These are phyloP conservation scores for Casuarius casuarius DNA, from an alignment of 2,113 vertebrate genomes.

Conservation along the genomic window DNA sequence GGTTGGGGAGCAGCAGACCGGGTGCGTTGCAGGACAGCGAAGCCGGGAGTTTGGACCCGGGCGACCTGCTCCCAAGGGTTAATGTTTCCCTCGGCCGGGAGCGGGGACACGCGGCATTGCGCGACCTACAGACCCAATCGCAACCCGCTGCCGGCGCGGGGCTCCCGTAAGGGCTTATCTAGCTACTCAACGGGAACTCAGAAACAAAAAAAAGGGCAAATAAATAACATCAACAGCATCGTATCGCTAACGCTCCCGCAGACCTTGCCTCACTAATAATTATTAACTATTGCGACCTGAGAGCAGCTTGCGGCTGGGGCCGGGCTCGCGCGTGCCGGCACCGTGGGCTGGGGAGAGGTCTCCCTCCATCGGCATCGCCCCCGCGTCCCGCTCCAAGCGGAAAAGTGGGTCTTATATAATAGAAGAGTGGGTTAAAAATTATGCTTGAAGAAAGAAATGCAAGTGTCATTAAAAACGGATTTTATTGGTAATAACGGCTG, in stretches of 20 bases:
- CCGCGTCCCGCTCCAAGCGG: not conserved
- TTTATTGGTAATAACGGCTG: conserved; percentile 64
- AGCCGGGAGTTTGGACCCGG: not conserved
- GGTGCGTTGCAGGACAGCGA: not conserved
- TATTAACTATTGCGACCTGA: conserved; percentile 23
- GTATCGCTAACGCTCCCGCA: not conserved
- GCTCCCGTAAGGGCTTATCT: not conserved
- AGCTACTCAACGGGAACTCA: not conserved
- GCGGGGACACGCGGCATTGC: not conserved
- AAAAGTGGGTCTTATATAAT: not conserved
- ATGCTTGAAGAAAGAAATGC: conserved; percentile 54
- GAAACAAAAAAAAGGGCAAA: not conserved
- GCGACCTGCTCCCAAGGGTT: not conserved
- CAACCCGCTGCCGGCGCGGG: not conserved
- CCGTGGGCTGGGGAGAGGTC: not conserved
- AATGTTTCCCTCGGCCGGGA: not conserved
- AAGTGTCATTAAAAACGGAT: conserved; percentile 46
- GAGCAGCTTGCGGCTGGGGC: not conserved
- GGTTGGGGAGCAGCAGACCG: not conserved
- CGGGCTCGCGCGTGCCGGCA: not conserved
- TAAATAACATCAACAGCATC: conserved; percentile 10
- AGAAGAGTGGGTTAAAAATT: not conserved
- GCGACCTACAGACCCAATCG: not conserved
- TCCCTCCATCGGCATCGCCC: no score
- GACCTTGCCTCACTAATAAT: conserved; percentile 29